Evolutionary conservation across 2,888 invertebrate genomes (phyloP).

Genomic region (Leptinotarsa rubiginosa): DNA sequence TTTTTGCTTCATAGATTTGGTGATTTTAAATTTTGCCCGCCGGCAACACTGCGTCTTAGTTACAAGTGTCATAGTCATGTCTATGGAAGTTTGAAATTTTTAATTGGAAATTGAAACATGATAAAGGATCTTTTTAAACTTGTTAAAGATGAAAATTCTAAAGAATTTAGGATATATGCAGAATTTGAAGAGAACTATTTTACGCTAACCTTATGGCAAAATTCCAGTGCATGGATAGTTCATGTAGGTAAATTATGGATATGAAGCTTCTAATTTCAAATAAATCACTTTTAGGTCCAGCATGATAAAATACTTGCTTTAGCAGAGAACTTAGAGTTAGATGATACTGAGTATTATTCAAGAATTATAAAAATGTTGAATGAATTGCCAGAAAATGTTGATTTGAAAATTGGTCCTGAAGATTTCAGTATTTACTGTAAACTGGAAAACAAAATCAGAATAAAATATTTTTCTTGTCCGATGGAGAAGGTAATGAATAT

Average conservation of each 20-base stretch:
- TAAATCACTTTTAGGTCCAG: not conserved
- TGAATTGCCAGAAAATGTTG: conserved; percentile 10
- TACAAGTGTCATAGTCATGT: too few species aligned
- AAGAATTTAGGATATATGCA: not conserved
- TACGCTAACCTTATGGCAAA: not conserved
- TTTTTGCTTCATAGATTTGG: not conserved
- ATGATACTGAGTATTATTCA: conserved; percentile 12
- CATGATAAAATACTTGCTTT: conserved; percentile 1
- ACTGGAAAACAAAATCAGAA: conserved; percentile 12
- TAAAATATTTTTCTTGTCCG: conserved; percentile 16
- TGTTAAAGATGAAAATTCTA: conserved; percentile 4
- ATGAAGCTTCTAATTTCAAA: not conserved
- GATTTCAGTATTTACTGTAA: conserved; percentile 18
- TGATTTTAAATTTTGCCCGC: not conserved
- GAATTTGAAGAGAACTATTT: conserved; percentile 1
- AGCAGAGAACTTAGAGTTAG: conserved; percentile 10
- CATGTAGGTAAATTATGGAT: not conserved
- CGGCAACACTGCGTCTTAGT: not conserved
- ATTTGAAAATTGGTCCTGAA: conserved; percentile 12
- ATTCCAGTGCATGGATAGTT: conserved; percentile 19
- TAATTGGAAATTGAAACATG: not conserved
- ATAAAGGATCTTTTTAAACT: not conserved
- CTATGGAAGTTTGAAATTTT: not conserved
- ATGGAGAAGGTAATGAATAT: conserved; percentile 5
- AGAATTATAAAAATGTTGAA: not conserved